Evolutionary conservation across 1,140 invertebrate species (phyloP).

Genomic region (Belonocnema kinseyi): DNA sequence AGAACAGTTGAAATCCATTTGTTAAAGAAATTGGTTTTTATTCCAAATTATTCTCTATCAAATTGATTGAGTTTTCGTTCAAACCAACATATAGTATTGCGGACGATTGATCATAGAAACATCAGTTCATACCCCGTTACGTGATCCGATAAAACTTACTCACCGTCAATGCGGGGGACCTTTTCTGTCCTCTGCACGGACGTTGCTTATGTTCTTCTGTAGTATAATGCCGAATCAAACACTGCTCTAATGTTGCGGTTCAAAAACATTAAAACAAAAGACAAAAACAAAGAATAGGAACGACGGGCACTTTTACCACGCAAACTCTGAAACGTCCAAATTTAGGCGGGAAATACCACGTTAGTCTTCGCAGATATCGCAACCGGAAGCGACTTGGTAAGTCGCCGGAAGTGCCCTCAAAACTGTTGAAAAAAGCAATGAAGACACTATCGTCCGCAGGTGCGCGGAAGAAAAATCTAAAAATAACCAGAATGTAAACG

Average conservation of each 20-base stretch:
- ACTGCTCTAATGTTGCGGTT: no score
- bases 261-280: background rate
- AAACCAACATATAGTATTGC: no score
- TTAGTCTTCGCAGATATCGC: background rate
- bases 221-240: background rate
- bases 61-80: no score
- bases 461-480: background rate
- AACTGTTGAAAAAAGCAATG: background rate
- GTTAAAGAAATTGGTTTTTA: no score
- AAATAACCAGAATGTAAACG: background rate
- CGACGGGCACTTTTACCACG: conserved; percentile 31
- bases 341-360: conserved; percentile 6
- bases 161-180: conserved; percentile 60
- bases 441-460: no score
- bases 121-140: background rate
- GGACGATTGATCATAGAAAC: no score
- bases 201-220: background rate
- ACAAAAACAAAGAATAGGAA: background rate
- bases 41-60: no score
- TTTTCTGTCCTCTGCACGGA: conserved; percentile 38
- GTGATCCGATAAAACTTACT: conserved; percentile 36
- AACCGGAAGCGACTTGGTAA: background rate
- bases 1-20: no score
- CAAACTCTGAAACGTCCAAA: conserved; percentile 36
- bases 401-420: background rate